phyloP scores from a whole-genome alignment of 2,113 vertebrate species.

The Hippoglossus stenolepis region DNA sequence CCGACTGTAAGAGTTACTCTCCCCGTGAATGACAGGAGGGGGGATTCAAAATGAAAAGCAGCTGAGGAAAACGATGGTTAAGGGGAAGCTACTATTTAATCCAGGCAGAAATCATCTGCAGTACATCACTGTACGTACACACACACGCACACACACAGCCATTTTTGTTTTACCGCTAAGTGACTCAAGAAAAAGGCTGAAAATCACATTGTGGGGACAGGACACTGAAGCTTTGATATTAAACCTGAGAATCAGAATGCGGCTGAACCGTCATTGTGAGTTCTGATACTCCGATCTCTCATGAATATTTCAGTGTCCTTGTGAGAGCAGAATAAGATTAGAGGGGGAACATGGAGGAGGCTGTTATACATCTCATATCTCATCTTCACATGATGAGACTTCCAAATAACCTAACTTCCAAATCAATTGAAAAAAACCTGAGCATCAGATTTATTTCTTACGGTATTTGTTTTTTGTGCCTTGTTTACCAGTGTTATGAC shows the following conservation, averaged over 20 bases:
- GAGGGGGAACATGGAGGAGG: not conserved
- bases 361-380: slow-evolving; percentile 54
- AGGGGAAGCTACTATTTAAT: slow-evolving; percentile 35
- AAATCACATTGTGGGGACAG: slow-evolving; percentile 6
- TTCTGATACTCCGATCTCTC: slow-evolving; percentile 32
- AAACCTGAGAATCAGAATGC: slow-evolving; percentile 30
- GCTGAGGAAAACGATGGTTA: slow-evolving; percentile 3
- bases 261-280: slow-evolving; percentile 25
- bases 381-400: slow-evolving; percentile 27
- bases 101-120: slow-evolving; percentile 24
- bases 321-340: slow-evolving; percentile 39
- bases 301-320: slow-evolving; percentile 77
- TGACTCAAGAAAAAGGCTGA: slow-evolving; percentile 22
- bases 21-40: slow-evolving; percentile 43
- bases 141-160: not conserved
- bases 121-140: not conserved
- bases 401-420: not conserved
- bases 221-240: slow-evolving; percentile 28
- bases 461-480: too few species aligned
- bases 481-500: not conserved
- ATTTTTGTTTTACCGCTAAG: slow-evolving; percentile 28
- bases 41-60: slow-evolving; percentile 56
- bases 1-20: slow-evolving; percentile 35
- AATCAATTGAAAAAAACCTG: not conserved
- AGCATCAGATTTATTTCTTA: not conserved